These are phyloP conservation scores for Exaiptasia diaphana DNA, from an alignment of 64 coral and sea anemone species.

Conservation along the genomic window DNA sequence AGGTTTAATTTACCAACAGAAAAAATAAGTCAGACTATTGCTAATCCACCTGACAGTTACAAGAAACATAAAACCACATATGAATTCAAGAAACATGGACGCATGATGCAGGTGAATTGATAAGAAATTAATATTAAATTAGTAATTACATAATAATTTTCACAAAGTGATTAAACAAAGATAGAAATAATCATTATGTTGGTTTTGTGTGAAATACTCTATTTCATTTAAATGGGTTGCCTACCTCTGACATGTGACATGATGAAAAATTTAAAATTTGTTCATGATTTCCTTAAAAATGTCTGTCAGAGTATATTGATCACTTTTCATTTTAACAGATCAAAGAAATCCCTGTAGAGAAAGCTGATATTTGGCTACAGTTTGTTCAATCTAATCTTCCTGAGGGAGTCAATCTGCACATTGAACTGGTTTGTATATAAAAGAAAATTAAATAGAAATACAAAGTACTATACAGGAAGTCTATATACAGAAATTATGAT, in stretches of 20 bases:
- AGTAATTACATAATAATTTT: background rate
- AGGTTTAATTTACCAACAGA: constrained; percentile 94
- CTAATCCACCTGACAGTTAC: constrained; percentile 76
- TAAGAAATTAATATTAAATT: background rate
- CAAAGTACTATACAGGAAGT: background rate
- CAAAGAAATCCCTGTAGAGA: constrained; percentile 68
- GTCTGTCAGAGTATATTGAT: too few species aligned
- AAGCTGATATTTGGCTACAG: constrained; percentile 78
- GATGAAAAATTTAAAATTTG: background rate
- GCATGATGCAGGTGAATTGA: constrained; percentile 87
- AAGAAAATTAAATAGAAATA: background rate
- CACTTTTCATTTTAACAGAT: constrained; percentile 19
- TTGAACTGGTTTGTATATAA: constrained; percentile 61
- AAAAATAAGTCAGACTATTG: constrained; percentile 58
- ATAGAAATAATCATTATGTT: too few species aligned
- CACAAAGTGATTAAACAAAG: too few species aligned
- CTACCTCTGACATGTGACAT: too few species aligned
- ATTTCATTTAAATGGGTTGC: too few species aligned
- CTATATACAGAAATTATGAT: too few species aligned
- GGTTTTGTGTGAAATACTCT: too few species aligned
- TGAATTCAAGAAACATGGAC: constrained; percentile 85
- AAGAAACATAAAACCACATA: constrained; percentile 70
- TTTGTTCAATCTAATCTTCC: constrained; percentile 66
- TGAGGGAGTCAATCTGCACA: constrained; percentile 61
- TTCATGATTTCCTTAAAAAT: background rate